Conservation (phyloP, 2,888 invertebrate species). For the Acanthosepion pharaonis region DNA sequence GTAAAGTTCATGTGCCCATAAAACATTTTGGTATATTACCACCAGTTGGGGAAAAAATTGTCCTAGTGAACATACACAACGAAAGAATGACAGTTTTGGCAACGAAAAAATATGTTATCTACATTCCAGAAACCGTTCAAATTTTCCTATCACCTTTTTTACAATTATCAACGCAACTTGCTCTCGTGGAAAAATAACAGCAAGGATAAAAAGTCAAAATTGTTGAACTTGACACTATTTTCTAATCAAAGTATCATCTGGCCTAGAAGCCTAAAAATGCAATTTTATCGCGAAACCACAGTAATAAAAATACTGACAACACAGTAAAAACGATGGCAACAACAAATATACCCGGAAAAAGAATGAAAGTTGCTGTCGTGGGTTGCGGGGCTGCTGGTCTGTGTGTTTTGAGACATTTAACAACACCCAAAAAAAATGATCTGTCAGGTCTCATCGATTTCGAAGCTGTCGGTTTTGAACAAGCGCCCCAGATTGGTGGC, state of each 20-base stretch:
- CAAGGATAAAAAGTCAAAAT: not conserved
- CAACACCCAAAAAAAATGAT: not conserved
- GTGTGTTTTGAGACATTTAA: slow-evolving; percentile 37
- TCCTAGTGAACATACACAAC: no score
- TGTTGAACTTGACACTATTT: not conserved
- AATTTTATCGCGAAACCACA: no score
- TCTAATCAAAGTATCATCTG: not conserved
- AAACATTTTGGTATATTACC: no score
- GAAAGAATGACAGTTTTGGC: no score
- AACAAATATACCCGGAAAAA: not conserved
- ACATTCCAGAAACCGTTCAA: no score
- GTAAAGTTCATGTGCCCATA: no score
- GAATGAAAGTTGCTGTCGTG: not conserved
- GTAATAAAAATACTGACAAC: not conserved
- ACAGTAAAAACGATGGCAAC: not conserved
- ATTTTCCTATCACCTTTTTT: no score
- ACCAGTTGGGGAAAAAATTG: no score
- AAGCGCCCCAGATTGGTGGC: not conserved
- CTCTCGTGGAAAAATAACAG: no score
- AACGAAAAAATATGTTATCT: no score
- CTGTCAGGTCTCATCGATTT: not conserved
- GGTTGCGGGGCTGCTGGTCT: slow-evolving; percentile 24
- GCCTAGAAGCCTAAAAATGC: not conserved
- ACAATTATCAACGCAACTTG: no score
- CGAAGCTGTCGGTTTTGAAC: not conserved